Evolutionary conservation across 2,888 invertebrate genomes (phyloP).

Genomic region (Machimus atricapillus): DNA sequence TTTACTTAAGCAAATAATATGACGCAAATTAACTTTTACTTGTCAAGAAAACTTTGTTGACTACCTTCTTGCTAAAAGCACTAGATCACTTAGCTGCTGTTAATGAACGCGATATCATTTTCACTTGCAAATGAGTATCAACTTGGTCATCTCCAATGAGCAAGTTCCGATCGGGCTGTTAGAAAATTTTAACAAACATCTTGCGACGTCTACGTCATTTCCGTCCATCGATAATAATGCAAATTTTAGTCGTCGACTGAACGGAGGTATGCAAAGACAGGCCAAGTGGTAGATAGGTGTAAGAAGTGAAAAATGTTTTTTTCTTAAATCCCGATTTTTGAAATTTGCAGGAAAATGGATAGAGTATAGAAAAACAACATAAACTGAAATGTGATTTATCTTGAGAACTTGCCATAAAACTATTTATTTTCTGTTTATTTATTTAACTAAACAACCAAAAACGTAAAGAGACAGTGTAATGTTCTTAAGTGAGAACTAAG

Average conservation of each 20-base stretch:
- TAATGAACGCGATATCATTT: neutral
- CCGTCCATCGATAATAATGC: neutral
- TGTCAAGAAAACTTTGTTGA: neutral
- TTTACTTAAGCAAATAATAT: neutral
- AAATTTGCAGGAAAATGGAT: neutral
- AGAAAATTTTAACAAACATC: neutral
- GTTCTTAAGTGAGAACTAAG: neutral
- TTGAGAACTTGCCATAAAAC: constrained; percentile 35
- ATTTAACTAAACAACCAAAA: neutral
- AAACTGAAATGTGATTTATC: constrained; percentile 10
- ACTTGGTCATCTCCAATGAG: neutral
- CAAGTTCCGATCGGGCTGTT: neutral
- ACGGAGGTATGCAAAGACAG: neutral
- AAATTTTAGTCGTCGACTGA: neutral
- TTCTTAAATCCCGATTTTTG: neutral
- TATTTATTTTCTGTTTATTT: constrained; percentile 25
- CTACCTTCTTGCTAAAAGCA: neutral
- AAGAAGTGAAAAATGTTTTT: neutral
- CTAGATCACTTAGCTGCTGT: neutral
- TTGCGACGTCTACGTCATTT: neutral
- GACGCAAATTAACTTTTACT: neutral
- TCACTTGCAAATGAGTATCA: neutral
- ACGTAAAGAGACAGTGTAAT: neutral
- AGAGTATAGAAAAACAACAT: neutral
- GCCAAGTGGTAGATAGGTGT: neutral